Conservation (phyloP, 2,888 invertebrate species). For the Machimus atricapillus region DNA sequence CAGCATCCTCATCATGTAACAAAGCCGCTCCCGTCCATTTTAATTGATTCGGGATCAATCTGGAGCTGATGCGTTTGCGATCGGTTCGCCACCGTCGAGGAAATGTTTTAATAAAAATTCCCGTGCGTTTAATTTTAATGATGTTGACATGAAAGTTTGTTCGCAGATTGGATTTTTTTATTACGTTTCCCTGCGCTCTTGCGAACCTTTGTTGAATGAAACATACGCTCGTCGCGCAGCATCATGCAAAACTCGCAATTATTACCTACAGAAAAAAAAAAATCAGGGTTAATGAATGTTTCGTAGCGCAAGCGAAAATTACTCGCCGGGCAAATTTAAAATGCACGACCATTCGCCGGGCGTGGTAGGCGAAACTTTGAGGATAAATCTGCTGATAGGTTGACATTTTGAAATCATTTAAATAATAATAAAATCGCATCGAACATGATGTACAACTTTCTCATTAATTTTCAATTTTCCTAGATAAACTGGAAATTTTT, state of each 20-base stretch:
- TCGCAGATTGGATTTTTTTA: background rate
- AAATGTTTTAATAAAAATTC: background rate
- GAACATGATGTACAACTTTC: background rate
- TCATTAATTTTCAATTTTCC: background rate
- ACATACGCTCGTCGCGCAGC: background rate
- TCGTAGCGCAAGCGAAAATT: background rate
- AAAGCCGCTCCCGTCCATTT: background rate
- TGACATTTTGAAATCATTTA: background rate
- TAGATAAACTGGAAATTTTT: background rate
- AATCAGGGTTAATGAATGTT: background rate
- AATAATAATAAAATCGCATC: background rate
- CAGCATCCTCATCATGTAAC: background rate
- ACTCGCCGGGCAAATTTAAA: background rate
- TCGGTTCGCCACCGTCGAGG: background rate
- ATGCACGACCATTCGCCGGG: background rate
- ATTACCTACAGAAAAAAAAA: background rate
- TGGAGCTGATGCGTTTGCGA: background rate
- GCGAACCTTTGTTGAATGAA: background rate
- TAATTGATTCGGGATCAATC: background rate
- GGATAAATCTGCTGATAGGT: background rate
- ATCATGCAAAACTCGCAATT: background rate
- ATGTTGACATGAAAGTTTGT: background rate
- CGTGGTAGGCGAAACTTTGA: background rate
- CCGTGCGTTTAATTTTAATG: background rate
- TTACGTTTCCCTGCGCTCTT: background rate